Conservation (phyloP, 2,888 invertebrate species). For the Nowickia ferox region DNA sequence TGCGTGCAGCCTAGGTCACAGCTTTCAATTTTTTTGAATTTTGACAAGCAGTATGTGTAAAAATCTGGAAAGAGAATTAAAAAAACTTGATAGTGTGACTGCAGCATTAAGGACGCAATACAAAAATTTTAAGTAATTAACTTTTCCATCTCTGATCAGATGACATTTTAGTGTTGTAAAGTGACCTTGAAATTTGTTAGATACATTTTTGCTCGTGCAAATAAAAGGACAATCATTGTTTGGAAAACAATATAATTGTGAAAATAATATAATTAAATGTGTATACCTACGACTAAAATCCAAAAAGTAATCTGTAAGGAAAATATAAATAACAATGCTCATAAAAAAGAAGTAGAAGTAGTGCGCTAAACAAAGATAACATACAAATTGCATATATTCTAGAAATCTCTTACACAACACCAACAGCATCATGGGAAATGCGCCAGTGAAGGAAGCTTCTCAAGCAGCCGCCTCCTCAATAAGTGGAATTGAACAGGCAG, state of each 20-base stretch:
- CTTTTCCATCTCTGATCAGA: background rate
- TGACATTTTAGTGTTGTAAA: constrained; percentile 50
- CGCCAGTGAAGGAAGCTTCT: constrained; percentile 84
- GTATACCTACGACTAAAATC: background rate
- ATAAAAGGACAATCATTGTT: background rate
- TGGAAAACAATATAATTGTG: constrained; percentile 34
- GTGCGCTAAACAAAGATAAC: background rate
- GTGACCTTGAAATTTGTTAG: constrained; percentile 25
- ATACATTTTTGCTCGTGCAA: constrained; percentile 27
- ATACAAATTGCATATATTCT: constrained; percentile 17
- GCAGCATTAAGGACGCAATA: too few relatives aligned
- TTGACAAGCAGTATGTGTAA: too few relatives aligned
- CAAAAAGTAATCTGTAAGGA: constrained; percentile 22
- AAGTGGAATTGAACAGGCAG: constrained; percentile 81
- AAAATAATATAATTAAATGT: constrained; percentile 21
- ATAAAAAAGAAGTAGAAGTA: too few relatives aligned
- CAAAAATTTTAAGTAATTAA: too few relatives aligned
- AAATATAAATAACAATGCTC: constrained; percentile 18
- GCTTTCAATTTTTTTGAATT: too few relatives aligned
- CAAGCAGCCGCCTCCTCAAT: constrained; percentile 78
- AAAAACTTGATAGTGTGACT: too few relatives aligned
- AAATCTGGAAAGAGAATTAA: too few relatives aligned
- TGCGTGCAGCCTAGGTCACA: too few relatives aligned
- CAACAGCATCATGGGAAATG: constrained; percentile 84
- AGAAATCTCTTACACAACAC: constrained; percentile 63